Evolutionary conservation across 2,888 invertebrate species (phyloP), one percentile per base, ranked within the genome.

Genomic region (Lamproptera curius): DNA sequence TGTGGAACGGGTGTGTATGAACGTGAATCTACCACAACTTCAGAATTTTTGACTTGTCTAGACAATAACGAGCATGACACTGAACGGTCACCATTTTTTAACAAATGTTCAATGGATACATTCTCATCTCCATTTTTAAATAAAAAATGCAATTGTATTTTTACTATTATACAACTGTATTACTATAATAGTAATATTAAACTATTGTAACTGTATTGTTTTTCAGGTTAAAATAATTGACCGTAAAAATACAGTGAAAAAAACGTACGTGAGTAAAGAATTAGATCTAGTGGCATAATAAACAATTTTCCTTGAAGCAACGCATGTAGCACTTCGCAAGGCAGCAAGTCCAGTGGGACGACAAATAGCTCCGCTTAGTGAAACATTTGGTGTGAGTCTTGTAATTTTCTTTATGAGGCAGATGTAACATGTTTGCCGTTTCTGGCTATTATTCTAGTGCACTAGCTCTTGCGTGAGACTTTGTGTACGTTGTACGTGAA

Each of bases 361-460:
- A 28, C 28, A 28, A 28, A 28, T 28, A n/a, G 28, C 28, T 28
- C 2, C 28, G 28, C 9, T 28, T 28, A 28, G 28, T 9, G 28
- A n/a, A 28, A 28, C 28, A 28, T 28, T 28, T 28, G 9, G 28
- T 28, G 28, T 28, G 28, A 28, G n/a, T 10, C 28, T 28, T 28
- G 23, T 26, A 46, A 39, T 37, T 15, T 16, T 37, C 20, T 14
- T 28, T 34, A 34, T 38, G 38, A 42, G 42, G 35, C 38, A 46
- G 33, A 55, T 54, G 53, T 53, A 54, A 56, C 53, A 53, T 52
- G 51, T 54, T 50, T 51, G 23, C 5, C 8, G 8, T 23, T 8
- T n/a, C n/a, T n/a, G n/a, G n/a, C n/a, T n/a, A n/a, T n/a, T n/a
- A n/a, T n/a, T n/a, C n/a, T n/a, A n/a, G n/a, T n/a, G n/a, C n/a